Evolutionary conservation across 2,113 vertebrate genomes (phyloP).

Genomic region (Loxodonta africana): DNA sequence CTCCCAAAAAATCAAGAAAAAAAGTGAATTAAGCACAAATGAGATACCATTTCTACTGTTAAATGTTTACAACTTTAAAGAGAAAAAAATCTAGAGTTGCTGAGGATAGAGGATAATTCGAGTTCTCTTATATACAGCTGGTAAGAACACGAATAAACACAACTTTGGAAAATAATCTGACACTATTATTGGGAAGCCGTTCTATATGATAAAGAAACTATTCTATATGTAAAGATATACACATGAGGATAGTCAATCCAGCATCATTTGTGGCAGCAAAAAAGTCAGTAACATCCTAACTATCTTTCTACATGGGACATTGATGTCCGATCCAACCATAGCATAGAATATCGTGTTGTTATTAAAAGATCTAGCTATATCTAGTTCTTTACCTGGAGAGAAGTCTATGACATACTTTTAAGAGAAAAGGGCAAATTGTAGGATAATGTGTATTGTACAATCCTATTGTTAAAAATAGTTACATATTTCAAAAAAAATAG

Average conservation of each 20-base stretch:
- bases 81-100: background rate
- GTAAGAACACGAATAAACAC: background rate
- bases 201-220: background rate
- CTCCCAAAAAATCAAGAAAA: constrained; percentile 1
- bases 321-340: background rate
- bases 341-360: background rate
- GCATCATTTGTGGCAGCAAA: background rate
- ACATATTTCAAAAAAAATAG: background rate
- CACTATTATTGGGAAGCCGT: background rate
- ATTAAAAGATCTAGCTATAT: constrained; percentile 40
- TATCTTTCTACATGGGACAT: background rate
- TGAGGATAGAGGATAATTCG: background rate
- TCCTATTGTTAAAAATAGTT: background rate
- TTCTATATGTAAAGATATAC: background rate
- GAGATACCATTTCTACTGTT: background rate
- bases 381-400: background rate
- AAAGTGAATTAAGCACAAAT: constrained; percentile 24
- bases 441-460: constrained; percentile 9
- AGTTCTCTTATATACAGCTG: background rate
- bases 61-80: constrained; percentile 27
- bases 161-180: constrained; percentile 21
- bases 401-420: background rate
- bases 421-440: background rate
- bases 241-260: background rate
- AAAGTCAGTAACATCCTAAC: background rate